Base-by-base conservation (phyloP, 2,113 vertebrate species). In the Gymnocephalus cernua region DNA sequence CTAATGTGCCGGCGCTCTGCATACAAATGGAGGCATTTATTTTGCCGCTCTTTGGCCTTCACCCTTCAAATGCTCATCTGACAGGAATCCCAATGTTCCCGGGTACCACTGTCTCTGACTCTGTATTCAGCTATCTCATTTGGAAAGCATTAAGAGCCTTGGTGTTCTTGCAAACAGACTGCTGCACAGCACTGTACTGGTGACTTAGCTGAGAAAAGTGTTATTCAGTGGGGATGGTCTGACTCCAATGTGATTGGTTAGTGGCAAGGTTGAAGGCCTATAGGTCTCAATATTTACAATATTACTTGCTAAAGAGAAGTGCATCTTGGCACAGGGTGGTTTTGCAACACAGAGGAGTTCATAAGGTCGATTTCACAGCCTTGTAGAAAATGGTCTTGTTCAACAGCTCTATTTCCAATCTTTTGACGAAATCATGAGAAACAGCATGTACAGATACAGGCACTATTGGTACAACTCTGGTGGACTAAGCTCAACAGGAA, bases 21-120 rank as follows among this genome's bases (percentile, higher is more conserved):
- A 96, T 96, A 94, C 95, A 94, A 95, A 96, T 96, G 86, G 90
- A 86, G 74, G 71, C 92, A 95, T 95, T 94, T 95, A 91, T 90
- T 85, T 85, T 70, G 58, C 88, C 70, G 88, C 87, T 91, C 89
- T 86, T 86, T 92, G 88, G 94, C 91, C 91, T 84, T 83, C 89
- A 92, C 88, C 92, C 90, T 87, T 93, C 84, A 89, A 86, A 89
- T 32, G 58, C 86, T 93, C 91, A 93, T 92, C 93, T 93, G 93
- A 91, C 91, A 90, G 89, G 93, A 95, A 95, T 93, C 92, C 88
- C 91, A 93, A 93, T 93, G 90, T 91, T 88, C 88, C 79, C 78
- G 32, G 87, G 77, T 77, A 53, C 47, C 27, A 16, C 79, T 14
- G 65, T 74, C 79, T 75, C 87, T 88, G 89, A 82, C 80, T 90